Base-by-base conservation (phyloP, 2,797 vertebrate species). In the Sebastes paucispinis region DNA sequence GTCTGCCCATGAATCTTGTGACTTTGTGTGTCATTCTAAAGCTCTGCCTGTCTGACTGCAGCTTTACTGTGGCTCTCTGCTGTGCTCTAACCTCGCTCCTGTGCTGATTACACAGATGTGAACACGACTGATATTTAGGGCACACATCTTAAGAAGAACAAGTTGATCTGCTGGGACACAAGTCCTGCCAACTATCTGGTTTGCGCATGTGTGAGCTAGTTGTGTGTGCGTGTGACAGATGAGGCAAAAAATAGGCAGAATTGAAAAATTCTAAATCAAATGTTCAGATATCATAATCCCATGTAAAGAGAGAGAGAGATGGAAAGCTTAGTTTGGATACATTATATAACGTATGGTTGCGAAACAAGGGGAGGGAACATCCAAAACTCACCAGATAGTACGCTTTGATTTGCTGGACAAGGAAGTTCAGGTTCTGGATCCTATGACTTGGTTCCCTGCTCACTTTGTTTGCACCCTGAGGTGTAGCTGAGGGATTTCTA, bases 341-440 rank as follows among this genome's bases (percentile, higher is more conserved):
- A 20, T 85, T 69, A 47, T 58, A 57, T 68, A 75, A 70, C 18
- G 27, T 69, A 63, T 39, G n/a, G 9, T 31, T 66, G 31, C 36
- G 34, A 75, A 67, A n/a, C 9, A 11, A 0, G 29, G 10, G 11
- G 1, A 69, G 39, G 24, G 39, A 74, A 71, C 50, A 43, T 70
- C 10, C 39, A 24, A 32, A 65, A 88, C 96, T 96, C 93, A 98
- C 98, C 97, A 97, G 95, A 91, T 98, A 99, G 88, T 97, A 98
- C 6, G 94, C 94, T 94, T 97, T 99, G 84, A 99, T 97, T 88
- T 97, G 96, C 85, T 96, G 97, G 75, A 97, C 96, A 77, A 99
- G 96, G 91, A 96, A 86, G 70, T 95, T 97, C 62, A 98, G 84
- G 91, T 98, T 98, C 84, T 97, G 97, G 90, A 97, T 96, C 93